Conservation (phyloP, 1,140 invertebrate genomes). For the Ips nitidus region DNA sequence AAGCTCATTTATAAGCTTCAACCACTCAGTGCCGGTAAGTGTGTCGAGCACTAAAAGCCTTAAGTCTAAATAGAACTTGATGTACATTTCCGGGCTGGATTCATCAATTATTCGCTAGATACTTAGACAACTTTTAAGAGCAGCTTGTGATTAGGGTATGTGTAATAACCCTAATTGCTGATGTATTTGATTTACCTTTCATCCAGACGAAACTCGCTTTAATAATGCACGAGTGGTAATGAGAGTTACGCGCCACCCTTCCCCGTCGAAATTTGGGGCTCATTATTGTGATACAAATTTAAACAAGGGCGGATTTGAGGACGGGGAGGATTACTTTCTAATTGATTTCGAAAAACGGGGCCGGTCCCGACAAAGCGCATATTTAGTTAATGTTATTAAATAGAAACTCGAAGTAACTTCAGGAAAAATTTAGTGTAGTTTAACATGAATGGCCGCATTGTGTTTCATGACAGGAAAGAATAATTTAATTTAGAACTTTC, state of each 20-base stretch:
- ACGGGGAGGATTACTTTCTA: neutral
- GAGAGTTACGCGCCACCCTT: slow-evolving; percentile 20
- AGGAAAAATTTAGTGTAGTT: too few species aligned
- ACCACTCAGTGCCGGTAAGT: too few species aligned
- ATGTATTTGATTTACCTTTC: slow-evolving; percentile 42
- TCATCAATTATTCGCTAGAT: slow-evolving; percentile 47
- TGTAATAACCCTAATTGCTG: slow-evolving; percentile 47
- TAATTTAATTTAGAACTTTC: too few species aligned
- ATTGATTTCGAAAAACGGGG: neutral
- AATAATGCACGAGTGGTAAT: slow-evolving; percentile 30
- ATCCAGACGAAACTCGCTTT: slow-evolving; percentile 26
- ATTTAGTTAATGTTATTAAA: too few species aligned
- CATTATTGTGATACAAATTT: slow-evolving; percentile 29
- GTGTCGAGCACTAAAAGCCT: slow-evolving; percentile 5
- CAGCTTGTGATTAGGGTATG: slow-evolving; percentile 45
- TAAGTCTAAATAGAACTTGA: neutral
- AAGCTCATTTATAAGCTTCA: too few species aligned
- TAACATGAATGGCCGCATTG: too few species aligned
- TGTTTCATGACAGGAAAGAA: too few species aligned
- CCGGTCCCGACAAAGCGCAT: too few species aligned
- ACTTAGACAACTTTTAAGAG: slow-evolving; percentile 46
- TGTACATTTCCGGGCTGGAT: slow-evolving; percentile 7
- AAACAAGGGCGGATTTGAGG: slow-evolving; percentile 23
- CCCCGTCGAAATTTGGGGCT: slow-evolving; percentile 10
- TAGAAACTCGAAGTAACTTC: too few species aligned